Evolutionary conservation across 1,140 invertebrate genomes (phyloP).

Genomic region (Drosophila littoralis): DNA sequence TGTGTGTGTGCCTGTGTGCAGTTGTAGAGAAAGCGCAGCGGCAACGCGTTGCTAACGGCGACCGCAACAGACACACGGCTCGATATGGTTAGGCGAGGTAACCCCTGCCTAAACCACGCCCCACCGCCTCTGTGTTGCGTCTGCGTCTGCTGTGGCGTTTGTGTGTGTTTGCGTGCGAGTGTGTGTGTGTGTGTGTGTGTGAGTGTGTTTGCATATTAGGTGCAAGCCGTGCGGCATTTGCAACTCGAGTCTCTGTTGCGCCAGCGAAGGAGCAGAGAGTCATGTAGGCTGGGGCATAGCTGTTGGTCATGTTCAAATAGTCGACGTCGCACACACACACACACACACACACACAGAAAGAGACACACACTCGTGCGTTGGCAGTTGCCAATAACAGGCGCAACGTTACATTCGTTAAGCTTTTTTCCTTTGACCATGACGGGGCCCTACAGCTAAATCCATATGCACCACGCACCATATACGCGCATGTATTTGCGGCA

Average conservation of each 20-base stretch:
- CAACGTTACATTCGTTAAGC: slow-evolving; percentile 67
- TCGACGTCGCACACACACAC: slow-evolving; percentile 34
- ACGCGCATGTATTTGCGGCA: slow-evolving; percentile 10
- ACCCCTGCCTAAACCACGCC: slow-evolving; percentile 10
- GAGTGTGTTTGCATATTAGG: slow-evolving; percentile 67
- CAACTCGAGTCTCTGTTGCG: slow-evolving; percentile 74
- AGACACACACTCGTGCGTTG: slow-evolving; percentile 29
- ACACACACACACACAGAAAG: slow-evolving; percentile 31
- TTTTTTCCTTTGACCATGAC: slow-evolving; percentile 78
- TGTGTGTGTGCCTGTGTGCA: slow-evolving; percentile 12
- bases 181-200: slow-evolving; percentile 4
- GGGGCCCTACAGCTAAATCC: slow-evolving; percentile 34
- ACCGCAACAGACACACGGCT: slow-evolving; percentile 78
- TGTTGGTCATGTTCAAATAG: slow-evolving; percentile 79
- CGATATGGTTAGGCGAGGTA: slow-evolving; percentile 61
- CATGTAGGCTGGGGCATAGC: slow-evolving; percentile 50
- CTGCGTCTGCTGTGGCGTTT: slow-evolving; percentile 6
- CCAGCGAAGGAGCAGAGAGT: slow-evolving; percentile 38
- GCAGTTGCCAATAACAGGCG: slow-evolving; percentile 78
- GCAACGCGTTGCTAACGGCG: slow-evolving; percentile 77
- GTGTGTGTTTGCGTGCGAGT: neutral
- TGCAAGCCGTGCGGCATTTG: slow-evolving; percentile 66
- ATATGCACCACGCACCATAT: neutral
- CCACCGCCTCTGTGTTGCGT: slow-evolving; percentile 10
- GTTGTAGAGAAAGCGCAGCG: slow-evolving; percentile 62